phyloP scores from a whole-genome alignment of 2,888 invertebrate species.

The Nysson spinosus region DNA sequence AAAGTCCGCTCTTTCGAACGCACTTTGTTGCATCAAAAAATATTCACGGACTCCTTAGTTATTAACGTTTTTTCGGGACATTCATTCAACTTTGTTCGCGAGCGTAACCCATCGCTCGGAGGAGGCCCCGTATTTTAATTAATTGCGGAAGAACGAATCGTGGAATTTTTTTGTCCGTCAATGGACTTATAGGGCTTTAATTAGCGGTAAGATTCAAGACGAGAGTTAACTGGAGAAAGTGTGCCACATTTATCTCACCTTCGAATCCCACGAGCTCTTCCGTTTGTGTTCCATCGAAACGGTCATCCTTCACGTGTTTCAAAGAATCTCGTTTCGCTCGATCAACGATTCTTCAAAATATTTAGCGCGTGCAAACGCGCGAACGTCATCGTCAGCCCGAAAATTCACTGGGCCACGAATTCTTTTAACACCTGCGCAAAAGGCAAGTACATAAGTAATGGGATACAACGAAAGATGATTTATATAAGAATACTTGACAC shows the following conservation, averaged over 20 bases:
- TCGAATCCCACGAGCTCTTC: constrained; percentile 80
- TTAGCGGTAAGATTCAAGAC: too few species aligned
- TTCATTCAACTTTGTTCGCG: too few species aligned
- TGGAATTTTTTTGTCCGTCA: too few species aligned
- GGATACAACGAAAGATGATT: constrained; percentile 33
- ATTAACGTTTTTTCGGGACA: too few species aligned
- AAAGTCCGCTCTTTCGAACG: too few species aligned
- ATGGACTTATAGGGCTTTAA: too few species aligned
- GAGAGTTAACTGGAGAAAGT: constrained; percentile 47
- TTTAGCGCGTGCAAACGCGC: constrained; percentile 25
- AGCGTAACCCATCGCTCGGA: too few species aligned
- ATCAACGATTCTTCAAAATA: constrained; percentile 41
- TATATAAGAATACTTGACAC: constrained; percentile 33
- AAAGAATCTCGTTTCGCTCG: constrained; percentile 22
- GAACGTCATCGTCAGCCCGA: constrained; percentile 30
- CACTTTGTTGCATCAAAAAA: too few species aligned
- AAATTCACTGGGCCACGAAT: neutral
- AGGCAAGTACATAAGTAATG: constrained; percentile 7
- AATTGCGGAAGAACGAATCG: too few species aligned
- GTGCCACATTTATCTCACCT: constrained; percentile 74
- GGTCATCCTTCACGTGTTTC: constrained; percentile 70
- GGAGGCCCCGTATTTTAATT: too few species aligned
- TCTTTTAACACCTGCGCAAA: neutral
- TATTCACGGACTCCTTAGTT: too few species aligned
- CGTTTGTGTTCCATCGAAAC: constrained; percentile 79